Conservation (phyloP, 2,888 invertebrate genomes). For the Leptogaster cylindrica region DNA sequence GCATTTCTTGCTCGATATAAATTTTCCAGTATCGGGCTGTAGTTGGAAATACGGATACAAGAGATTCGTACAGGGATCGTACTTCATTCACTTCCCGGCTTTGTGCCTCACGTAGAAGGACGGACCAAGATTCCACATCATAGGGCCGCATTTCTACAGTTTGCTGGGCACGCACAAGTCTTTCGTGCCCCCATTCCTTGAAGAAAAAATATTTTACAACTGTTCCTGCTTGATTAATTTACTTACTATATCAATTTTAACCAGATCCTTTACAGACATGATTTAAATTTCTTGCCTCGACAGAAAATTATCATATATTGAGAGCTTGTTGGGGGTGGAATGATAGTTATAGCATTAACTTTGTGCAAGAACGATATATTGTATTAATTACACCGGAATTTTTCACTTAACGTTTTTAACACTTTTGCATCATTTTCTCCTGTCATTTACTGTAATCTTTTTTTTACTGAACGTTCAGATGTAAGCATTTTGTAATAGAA, state of each 20-base stretch:
- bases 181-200: constrained; percentile 89
- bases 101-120: constrained; percentile 92
- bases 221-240: not conserved
- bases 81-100: constrained; percentile 87
- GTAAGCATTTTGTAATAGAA: too few relatives aligned
- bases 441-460: too few relatives aligned
- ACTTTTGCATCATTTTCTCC: too few relatives aligned
- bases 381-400: too few relatives aligned
- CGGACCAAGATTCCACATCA: constrained; percentile 98
- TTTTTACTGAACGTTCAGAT: too few relatives aligned
- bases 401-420: too few relatives aligned
- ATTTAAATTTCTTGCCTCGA: too few relatives aligned
- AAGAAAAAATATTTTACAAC: not conserved
- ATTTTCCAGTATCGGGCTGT: constrained; percentile 99
- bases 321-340: too few relatives aligned
- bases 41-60: constrained; percentile 94
- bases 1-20: constrained; percentile 98
- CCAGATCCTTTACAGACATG: constrained; percentile 57
- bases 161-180: constrained; percentile 80
- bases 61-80: constrained; percentile 87
- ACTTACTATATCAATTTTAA: constrained; percentile 62
- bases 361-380: too few relatives aligned
- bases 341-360: too few relatives aligned
- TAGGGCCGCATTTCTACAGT: constrained; percentile 87
- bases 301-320: too few relatives aligned